Conservation (phyloP, 64 coral and sea anemone species). For the Dendrophyllia cribrosa region DNA sequence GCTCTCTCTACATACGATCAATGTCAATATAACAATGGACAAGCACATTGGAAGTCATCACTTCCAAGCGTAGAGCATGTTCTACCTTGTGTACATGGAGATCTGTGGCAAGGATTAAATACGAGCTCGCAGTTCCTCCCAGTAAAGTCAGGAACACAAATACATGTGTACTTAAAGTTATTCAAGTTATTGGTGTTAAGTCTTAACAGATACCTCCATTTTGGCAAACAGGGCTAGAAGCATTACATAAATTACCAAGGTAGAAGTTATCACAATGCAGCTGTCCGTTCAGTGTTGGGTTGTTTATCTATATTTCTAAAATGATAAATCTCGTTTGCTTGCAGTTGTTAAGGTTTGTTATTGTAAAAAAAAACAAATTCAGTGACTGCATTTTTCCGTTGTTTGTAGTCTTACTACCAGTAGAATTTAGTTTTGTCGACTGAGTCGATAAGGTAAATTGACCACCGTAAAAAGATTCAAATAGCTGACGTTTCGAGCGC, state of each 20-base stretch:
- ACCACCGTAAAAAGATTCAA: too few species aligned
- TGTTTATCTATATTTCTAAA: too few species aligned
- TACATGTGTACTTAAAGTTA: constrained; percentile 94
- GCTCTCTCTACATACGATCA: too few species aligned
- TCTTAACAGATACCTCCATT: constrained; percentile 79
- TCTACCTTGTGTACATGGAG: constrained; percentile 75
- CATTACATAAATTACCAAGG: constrained; percentile 69
- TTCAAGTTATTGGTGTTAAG: constrained; percentile 65
- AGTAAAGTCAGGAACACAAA: constrained; percentile 60
- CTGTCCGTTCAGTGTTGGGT: too few species aligned
- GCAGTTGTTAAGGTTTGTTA: too few species aligned
- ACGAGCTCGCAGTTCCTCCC: constrained; percentile 74
- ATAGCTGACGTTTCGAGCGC: too few species aligned
- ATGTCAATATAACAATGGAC: neutral
- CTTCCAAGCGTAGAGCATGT: constrained; percentile 63
- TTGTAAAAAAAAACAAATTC: too few species aligned
- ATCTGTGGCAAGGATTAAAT: constrained; percentile 73
- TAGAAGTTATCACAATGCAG: constrained; percentile 48
- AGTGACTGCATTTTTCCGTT: too few species aligned
- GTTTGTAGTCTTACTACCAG: too few species aligned
- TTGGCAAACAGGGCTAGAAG: neutral
- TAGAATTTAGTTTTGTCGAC: too few species aligned
- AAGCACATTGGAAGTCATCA: constrained; percentile 78
- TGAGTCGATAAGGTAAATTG: too few species aligned
- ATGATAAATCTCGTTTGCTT: too few species aligned